Evolutionary conservation across 1,140 invertebrate species (phyloP).

Genomic region (Rhynchophorus ferrugineus): DNA sequence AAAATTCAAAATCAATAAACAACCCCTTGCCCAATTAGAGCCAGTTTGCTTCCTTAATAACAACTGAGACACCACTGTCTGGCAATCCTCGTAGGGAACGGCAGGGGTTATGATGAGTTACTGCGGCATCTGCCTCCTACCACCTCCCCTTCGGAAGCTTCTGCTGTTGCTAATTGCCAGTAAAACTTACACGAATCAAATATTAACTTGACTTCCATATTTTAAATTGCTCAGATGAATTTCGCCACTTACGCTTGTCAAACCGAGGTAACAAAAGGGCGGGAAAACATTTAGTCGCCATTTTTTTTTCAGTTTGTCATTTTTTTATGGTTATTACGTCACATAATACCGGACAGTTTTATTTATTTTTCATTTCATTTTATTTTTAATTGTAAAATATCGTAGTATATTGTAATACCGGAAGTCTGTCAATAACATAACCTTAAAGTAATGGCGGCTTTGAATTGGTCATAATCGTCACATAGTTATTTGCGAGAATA

Average conservation of each 20-base stretch:
- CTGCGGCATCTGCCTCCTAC: constrained; percentile 6
- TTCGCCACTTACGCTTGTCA: constrained; percentile 2
- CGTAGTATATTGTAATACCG: too few species aligned
- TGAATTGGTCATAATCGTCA: too few species aligned
- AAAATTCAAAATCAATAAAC: not conserved
- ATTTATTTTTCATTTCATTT: too few species aligned
- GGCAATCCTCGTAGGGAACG: constrained; percentile 1
- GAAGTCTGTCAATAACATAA: too few species aligned
- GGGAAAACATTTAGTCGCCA: too few species aligned
- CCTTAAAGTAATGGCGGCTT: too few species aligned
- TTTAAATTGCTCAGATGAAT: not conserved
- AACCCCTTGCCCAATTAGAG: not conserved
- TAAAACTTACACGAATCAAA: constrained; percentile 11
- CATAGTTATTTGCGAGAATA: too few species aligned
- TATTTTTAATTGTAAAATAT: too few species aligned
- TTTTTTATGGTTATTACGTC: too few species aligned
- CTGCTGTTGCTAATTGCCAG: constrained; percentile 9
- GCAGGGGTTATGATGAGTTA: constrained; percentile 7
- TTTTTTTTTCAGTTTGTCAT: too few species aligned
- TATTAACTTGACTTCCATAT: constrained; percentile 4
- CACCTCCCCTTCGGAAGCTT: not conserved
- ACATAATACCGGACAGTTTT: too few species aligned
- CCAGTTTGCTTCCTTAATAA: not conserved
- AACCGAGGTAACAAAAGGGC: too few species aligned
- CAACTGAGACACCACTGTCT: not conserved